Conservation (phyloP, 2,888 invertebrate species). For the Athetis lepigone region DNA sequence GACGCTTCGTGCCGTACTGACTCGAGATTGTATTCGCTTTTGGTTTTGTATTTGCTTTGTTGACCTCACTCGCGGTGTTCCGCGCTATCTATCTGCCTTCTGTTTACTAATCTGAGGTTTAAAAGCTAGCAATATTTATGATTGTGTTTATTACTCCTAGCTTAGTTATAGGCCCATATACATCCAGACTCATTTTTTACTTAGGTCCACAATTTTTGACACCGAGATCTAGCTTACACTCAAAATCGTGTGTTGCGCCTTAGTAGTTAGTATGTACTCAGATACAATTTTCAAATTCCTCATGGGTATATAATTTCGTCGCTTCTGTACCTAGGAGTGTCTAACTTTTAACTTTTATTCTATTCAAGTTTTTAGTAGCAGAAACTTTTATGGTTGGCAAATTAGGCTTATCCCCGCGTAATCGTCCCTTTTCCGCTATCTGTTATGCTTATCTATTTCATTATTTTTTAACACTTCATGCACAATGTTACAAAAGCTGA, state of each 20-base stretch:
- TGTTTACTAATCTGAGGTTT: slow-evolving; percentile 70
- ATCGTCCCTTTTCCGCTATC: not conserved
- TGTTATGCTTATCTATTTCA: not conserved
- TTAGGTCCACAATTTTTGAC: no score
- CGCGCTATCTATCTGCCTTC: slow-evolving; percentile 61
- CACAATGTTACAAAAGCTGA: no score
- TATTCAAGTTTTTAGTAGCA: not conserved
- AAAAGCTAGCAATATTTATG: slow-evolving; percentile 53
- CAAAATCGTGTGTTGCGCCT: no score
- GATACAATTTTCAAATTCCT: not conserved
- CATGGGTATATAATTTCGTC: not conserved
- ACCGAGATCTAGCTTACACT: no score
- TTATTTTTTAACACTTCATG: no score
- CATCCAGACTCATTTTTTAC: not conserved
- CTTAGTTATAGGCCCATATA: slow-evolving; percentile 9
- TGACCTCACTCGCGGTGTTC: no score
- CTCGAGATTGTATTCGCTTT: no score
- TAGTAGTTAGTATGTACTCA: not conserved
- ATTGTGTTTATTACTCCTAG: slow-evolving; percentile 40
- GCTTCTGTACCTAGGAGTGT: not conserved
- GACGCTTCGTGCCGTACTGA: no score
- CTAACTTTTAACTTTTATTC: not conserved
- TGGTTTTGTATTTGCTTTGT: no score
- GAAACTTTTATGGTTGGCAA: not conserved
- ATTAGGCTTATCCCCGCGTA: not conserved